These are phyloP conservation scores for Percopsis transmontana DNA, from an alignment of 2,113 vertebrate species.

Conservation along the genomic window DNA sequence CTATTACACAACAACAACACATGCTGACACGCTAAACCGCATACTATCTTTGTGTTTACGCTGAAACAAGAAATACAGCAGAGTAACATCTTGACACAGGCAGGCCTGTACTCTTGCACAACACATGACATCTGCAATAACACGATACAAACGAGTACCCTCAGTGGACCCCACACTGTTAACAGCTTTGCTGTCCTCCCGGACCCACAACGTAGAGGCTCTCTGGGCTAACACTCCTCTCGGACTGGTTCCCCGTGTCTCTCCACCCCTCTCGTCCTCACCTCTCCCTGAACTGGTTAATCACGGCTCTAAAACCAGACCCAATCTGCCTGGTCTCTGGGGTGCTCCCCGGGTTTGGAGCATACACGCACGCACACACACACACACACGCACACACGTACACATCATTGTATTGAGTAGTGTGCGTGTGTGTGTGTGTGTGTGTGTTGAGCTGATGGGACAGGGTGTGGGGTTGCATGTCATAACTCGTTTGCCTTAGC, in stretches of 20 bases:
- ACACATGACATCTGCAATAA: neutral
- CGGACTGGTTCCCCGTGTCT: constrained; percentile 40
- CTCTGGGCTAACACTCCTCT: constrained; percentile 13
- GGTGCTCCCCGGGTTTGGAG: constrained; percentile 41
- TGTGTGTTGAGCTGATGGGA: constrained; percentile 31
- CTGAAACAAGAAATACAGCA: too few relatives aligned
- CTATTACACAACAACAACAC: too few relatives aligned
- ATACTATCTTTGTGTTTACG: too few relatives aligned
- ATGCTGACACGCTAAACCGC: too few relatives aligned
- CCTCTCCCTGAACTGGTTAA: constrained; percentile 63
- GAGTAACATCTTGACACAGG: too few relatives aligned
- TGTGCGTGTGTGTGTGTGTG: constrained; percentile 9
- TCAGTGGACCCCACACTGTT: constrained; percentile 3
- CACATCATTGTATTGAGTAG: constrained; percentile 10
- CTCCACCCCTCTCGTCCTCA: constrained; percentile 39
- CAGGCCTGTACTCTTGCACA: neutral
- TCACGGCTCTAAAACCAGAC: constrained; percentile 56
- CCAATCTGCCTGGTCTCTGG: constrained; percentile 53
- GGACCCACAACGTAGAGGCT: constrained; percentile 33
- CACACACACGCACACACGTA: neutral
- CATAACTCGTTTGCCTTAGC: constrained; percentile 65
- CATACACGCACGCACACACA: constrained; percentile 32
- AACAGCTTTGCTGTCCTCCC: constrained; percentile 6
- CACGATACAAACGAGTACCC: neutral
- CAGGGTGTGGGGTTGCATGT: constrained; percentile 45